Conservation (phyloP, 2,888 invertebrate species). For the Cryptosula pallasiana region DNA sequence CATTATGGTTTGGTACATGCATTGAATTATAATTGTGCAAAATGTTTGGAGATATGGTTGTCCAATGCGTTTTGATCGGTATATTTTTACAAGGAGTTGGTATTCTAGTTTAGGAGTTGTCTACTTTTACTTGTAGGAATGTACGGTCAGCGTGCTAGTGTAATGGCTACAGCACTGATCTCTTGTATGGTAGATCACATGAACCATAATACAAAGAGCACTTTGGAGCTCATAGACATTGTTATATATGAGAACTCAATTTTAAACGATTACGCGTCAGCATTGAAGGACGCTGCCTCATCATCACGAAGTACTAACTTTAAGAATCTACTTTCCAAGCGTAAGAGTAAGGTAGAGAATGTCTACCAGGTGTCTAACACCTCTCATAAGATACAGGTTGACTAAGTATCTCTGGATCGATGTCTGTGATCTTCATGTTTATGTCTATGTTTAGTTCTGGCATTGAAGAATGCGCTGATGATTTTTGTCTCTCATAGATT, state of each 20-base stretch:
- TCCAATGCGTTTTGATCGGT: too few relatives aligned
- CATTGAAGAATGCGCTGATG: too few relatives aligned
- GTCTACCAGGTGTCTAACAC: not conserved
- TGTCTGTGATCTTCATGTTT: too few relatives aligned
- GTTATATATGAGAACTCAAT: not conserved
- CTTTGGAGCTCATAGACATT: slow-evolving; percentile 11
- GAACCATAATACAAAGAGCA: not conserved
- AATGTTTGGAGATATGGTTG: too few relatives aligned
- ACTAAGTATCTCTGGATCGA: too few relatives aligned
- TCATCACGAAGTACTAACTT: not conserved
- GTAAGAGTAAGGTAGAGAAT: not conserved
- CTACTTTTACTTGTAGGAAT: not conserved
- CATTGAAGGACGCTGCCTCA: not conserved
- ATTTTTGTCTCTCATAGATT: too few relatives aligned
- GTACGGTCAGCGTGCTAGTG: not conserved
- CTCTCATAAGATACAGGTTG: not conserved
- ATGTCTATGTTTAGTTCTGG: too few relatives aligned
- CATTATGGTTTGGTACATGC: too few relatives aligned
- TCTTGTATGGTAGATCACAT: not conserved
- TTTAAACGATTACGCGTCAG: not conserved
- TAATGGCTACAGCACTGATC: slow-evolving; percentile 1
- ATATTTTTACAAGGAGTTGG: too few relatives aligned
- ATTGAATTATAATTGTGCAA: too few relatives aligned
- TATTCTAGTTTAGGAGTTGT: too few relatives aligned
- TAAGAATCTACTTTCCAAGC: not conserved